Conservation (phyloP, 2,888 invertebrate genomes). For the Athetis lepigone region DNA sequence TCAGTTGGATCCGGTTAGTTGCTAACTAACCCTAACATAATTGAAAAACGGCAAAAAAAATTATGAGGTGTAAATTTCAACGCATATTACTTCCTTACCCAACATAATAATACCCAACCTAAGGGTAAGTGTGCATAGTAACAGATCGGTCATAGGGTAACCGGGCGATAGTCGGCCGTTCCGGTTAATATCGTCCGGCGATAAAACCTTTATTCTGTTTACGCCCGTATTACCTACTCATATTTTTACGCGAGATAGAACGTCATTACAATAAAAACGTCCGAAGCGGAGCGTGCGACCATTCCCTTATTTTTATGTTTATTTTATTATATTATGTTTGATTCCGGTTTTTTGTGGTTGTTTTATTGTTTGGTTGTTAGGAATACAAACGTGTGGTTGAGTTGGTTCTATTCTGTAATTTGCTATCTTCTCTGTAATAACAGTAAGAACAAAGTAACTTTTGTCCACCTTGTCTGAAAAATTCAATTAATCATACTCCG, state of each 20-base stretch:
- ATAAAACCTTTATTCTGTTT: conserved; percentile 61
- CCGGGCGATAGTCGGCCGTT: conserved; percentile 43
- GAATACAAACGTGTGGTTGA: conserved; percentile 9
- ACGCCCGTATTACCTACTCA: conserved; percentile 56
- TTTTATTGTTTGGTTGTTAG: conserved; percentile 24
- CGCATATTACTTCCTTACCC: too few relatives aligned
- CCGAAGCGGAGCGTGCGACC: conserved; percentile 34
- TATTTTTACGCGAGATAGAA: conserved; percentile 62
- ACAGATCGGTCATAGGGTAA: conserved; percentile 41
- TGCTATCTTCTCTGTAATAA: neutral
- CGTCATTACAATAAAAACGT: conserved; percentile 55
- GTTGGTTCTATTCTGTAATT: neutral
- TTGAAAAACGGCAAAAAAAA: too few relatives aligned
- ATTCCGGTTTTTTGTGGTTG: conserved; percentile 29
- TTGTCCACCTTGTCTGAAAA: neutral
- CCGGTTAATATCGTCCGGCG: conserved; percentile 48
- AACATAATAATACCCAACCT: neutral
- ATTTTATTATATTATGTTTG: conserved; percentile 52
- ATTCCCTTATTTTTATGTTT: conserved; percentile 53
- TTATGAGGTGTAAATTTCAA: too few relatives aligned
- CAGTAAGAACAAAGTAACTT: neutral
- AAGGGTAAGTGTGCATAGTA: conserved; percentile 4
- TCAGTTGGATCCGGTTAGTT: too few relatives aligned
- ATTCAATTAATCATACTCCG: too few relatives aligned
- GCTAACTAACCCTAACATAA: too few relatives aligned